Conservation (phyloP, 2,888 invertebrate genomes). For the Copidosoma aretas region DNA sequence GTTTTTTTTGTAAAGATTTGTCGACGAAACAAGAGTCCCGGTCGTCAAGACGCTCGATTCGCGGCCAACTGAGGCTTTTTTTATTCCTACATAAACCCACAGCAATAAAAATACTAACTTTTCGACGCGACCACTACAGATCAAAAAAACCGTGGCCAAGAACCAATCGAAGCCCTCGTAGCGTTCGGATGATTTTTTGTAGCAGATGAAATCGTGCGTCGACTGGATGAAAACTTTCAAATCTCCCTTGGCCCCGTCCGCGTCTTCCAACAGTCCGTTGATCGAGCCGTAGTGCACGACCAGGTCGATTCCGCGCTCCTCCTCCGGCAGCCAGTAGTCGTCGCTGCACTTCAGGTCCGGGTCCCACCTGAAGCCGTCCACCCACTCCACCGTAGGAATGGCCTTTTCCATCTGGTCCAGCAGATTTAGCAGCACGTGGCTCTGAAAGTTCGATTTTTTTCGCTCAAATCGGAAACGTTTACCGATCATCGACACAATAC, state of each 20-base stretch:
- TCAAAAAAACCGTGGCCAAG: slow-evolving; percentile 55
- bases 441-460: slow-evolving; percentile 45
- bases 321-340: slow-evolving; percentile 56
- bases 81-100: neutral
- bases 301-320: slow-evolving; percentile 53
- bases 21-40: slow-evolving; percentile 3
- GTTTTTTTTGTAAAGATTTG: too few species aligned
- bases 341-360: slow-evolving; percentile 40
- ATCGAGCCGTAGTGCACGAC: slow-evolving; percentile 52
- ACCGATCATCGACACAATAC: neutral
- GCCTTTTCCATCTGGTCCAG: slow-evolving; percentile 58
- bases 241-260: slow-evolving; percentile 43
- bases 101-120: slow-evolving; percentile 47
- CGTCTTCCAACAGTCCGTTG: slow-evolving; percentile 47
- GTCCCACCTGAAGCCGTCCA: slow-evolving; percentile 55
- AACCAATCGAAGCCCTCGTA: slow-evolving; percentile 60
- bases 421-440: slow-evolving; percentile 50
- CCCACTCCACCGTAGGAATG: slow-evolving; percentile 57
- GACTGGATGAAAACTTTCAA: slow-evolving; percentile 54
- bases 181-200: slow-evolving; percentile 46
- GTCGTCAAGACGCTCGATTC: slow-evolving; percentile 45
- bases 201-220: slow-evolving; percentile 53
- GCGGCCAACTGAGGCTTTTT: slow-evolving; percentile 57
- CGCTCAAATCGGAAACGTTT: neutral
- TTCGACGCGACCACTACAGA: slow-evolving; percentile 54